These are phyloP conservation scores for Strix uralensis DNA, from an alignment of 2,113 vertebrate genomes.

Conservation along the genomic window DNA sequence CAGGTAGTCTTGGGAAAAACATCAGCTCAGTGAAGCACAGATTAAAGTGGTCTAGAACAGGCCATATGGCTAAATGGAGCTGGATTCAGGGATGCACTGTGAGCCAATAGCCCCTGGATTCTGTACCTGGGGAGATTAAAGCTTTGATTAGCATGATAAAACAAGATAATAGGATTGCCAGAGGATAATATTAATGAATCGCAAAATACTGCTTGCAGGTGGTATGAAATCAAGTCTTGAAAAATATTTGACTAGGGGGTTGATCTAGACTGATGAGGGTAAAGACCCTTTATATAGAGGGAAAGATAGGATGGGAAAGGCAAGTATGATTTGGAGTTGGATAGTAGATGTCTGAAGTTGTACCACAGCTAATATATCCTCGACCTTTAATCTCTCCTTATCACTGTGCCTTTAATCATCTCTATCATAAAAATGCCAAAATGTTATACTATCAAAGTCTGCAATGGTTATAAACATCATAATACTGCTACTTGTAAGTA, in stretches of 20 bases:
- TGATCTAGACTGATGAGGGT: neutral
- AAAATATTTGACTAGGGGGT: neutral
- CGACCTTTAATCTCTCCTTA: neutral
- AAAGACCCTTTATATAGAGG: neutral
- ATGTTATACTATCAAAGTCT: neutral
- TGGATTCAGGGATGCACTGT: neutral
- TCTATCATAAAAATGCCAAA: neutral
- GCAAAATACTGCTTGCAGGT: neutral
- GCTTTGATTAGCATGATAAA: neutral
- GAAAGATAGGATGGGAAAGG: neutral
- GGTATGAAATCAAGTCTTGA: neutral
- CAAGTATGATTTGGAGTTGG: neutral
- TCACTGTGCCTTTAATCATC: neutral
- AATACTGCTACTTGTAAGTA: neutral
- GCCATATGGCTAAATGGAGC: neutral
- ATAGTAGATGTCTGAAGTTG: neutral
- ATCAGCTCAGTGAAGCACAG: neutral
- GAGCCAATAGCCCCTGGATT: neutral
- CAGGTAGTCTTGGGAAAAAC: neutral
- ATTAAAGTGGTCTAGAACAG: neutral
- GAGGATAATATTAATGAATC: neutral
- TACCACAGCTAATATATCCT: neutral
- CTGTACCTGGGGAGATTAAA: neutral
- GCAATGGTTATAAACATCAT: neutral
- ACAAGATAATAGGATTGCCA: neutral